phyloP scores from a whole-genome alignment of 2,888 invertebrate genomes.

The Caenorhabditis sinica region DNA sequence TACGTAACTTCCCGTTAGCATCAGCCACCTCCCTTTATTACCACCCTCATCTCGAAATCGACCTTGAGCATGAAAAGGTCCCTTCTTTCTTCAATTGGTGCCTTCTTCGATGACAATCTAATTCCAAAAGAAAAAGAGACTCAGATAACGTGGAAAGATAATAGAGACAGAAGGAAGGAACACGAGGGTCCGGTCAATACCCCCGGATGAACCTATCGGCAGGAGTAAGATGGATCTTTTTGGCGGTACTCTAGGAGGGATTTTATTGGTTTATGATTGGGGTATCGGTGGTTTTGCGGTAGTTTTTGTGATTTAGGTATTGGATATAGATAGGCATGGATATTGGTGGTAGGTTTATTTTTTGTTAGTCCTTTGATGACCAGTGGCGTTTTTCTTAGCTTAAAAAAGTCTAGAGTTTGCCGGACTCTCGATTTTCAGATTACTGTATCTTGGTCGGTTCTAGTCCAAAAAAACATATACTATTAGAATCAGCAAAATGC shows the following conservation, averaged over 20 bases:
- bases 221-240: not conserved
- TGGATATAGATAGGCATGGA: slow-evolving; percentile 5
- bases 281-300: not conserved
- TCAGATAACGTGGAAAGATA: slow-evolving; percentile 41
- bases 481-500: too few species aligned
- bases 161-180: too few species aligned
- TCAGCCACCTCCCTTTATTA: slow-evolving; percentile 6
- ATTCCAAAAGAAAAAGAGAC: slow-evolving; percentile 6
- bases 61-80: slow-evolving; percentile 19
- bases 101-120: slow-evolving; percentile 52
- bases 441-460: too few species aligned
- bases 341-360: too few species aligned
- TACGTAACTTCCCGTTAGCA: slow-evolving; percentile 33
- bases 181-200: slow-evolving; percentile 30
- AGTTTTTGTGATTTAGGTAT: too few species aligned
- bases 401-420: too few species aligned
- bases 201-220: not conserved
- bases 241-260: slow-evolving; percentile 9
- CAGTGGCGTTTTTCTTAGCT: too few species aligned
- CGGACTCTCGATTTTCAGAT: too few species aligned
- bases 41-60: not conserved
- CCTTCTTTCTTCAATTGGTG: not conserved
- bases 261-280: slow-evolving; percentile 34
- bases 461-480: too few species aligned
- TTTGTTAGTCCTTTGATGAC: too few species aligned